phyloP scores from a whole-genome alignment of 1,140 invertebrate species.

The Cheumatopsyche charites region DNA sequence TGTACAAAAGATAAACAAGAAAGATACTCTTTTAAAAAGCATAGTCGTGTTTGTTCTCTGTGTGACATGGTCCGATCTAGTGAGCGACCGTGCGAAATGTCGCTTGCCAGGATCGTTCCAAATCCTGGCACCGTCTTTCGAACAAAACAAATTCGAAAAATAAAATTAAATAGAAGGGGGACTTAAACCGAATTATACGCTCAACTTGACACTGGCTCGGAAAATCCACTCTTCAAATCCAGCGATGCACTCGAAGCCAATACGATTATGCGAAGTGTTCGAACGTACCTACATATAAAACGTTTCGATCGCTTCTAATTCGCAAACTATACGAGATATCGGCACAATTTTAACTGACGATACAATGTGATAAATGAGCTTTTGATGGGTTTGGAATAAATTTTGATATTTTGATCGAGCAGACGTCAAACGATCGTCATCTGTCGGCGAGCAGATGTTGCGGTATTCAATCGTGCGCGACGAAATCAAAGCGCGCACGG shows the following conservation, averaged over 20 bases:
- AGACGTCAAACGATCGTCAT: not conserved
- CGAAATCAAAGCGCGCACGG: constrained; percentile 35
- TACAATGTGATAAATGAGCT: no score
- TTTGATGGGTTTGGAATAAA: no score
- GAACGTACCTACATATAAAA: no score
- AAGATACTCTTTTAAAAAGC: no score
- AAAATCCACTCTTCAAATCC: not conserved
- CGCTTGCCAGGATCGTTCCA: constrained; percentile 24
- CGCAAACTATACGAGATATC: no score
- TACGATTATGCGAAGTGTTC: no score
- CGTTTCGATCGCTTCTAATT: no score
- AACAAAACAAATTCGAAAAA: constrained; percentile 20
- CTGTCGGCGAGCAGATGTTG: constrained; percentile 31
- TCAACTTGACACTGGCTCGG: constrained; percentile 29
- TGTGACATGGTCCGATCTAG: not conserved
- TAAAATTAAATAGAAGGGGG: constrained; percentile 3
- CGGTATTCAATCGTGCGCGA: constrained; percentile 26
- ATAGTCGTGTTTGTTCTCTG: no score
- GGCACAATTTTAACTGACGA: no score
- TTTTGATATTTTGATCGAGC: not conserved
- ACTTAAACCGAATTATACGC: constrained; percentile 33
- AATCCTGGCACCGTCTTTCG: not conserved
- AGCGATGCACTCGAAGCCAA: no score
- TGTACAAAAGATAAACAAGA: no score
- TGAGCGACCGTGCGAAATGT: constrained; percentile 26